Base-by-base conservation (phyloP, 2,113 vertebrate genomes). In the Lophura nycthemera region DNA sequence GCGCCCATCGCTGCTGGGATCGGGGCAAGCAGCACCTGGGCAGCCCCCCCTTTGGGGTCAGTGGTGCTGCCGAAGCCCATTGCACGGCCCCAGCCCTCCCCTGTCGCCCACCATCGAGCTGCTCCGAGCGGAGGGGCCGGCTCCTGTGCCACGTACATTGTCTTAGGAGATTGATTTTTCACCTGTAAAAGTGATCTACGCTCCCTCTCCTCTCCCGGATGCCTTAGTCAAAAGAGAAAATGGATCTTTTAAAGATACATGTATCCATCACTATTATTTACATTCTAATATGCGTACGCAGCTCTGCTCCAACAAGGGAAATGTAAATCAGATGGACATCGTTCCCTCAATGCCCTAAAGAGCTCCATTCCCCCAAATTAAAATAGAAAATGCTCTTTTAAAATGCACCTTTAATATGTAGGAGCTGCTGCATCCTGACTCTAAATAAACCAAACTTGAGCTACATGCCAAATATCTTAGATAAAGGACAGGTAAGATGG, bases 401-500 rank as follows among this genome's bases (percentile, higher is more conserved):
- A 98, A 98, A 98, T 98, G 97, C 97, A 97, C 96, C 97, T 98
- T 98, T 98, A 98, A 97, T 98, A 98, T 98, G 98, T 97, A 98
- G 97, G 98, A 98, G 97, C 97, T 89, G 66, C 93, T 86, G 84
- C 27, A 97, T 90, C 96, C 93, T 72, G 96, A 93, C 97, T 98
- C 96, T 98, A 98, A 98, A 98, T 98, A 98, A 98, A 97, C 96
- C 97, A 94, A 97, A 97, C 94, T 96, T 97, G 97, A 97, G 96
- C 97, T 95, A 97, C 95, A 97, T 98, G 97, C 97, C 97, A 98
- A 98, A 97, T 95, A 96, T 94, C 95, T 97, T 82, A 97, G 97
- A 97, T 98, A 98, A 98, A 97, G 97, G 98, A 98, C 97, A 98
- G 97, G 98, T 97, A 70, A 91, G 89, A 78, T 85, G 97, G 97